phyloP scores from a whole-genome alignment of 1,140 invertebrate species.

The Drosophila pandora region DNA sequence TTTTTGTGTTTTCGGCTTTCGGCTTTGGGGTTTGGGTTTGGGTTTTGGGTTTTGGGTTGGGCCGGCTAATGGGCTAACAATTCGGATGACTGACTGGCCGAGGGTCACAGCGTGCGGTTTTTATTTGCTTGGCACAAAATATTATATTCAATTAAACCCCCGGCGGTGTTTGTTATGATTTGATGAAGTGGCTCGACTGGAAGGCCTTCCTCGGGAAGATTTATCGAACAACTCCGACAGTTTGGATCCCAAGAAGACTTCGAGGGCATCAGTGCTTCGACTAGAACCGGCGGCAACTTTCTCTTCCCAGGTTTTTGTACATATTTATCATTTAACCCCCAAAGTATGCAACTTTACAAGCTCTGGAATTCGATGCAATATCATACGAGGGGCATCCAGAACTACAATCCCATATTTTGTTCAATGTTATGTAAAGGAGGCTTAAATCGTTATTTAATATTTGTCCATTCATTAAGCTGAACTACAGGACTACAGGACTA shows the following conservation, averaged over 20 bases:
- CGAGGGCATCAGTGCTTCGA: not conserved
- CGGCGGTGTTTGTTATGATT: slow-evolving; percentile 3
- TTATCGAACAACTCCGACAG: too few species aligned
- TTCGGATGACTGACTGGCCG: slow-evolving; percentile 20
- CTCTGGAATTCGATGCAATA: too few species aligned
- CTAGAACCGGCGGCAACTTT: too few species aligned
- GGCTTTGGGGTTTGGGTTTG: not conserved
- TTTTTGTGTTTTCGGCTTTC: slow-evolving; percentile 7
- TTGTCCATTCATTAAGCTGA: not conserved
- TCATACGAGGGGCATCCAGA: not conserved
- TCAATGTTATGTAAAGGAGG: not conserved
- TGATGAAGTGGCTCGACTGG: not conserved
- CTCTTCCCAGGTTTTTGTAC: too few species aligned
- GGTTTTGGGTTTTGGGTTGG: not conserved
- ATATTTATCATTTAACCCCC: not conserved
- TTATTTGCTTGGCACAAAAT: not conserved
- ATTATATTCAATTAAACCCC: not conserved
- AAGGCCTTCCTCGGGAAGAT: not conserved
- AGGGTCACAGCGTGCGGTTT: slow-evolving; percentile 1
- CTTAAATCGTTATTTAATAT: slow-evolving; percentile 1
- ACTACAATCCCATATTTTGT: not conserved
- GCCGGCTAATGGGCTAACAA: slow-evolving; percentile 19
- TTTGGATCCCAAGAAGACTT: not conserved
- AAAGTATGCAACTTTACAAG: not conserved
- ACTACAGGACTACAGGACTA: not conserved